Conservation (phyloP, 2,888 invertebrate species). For the Creontiades dilutus region DNA sequence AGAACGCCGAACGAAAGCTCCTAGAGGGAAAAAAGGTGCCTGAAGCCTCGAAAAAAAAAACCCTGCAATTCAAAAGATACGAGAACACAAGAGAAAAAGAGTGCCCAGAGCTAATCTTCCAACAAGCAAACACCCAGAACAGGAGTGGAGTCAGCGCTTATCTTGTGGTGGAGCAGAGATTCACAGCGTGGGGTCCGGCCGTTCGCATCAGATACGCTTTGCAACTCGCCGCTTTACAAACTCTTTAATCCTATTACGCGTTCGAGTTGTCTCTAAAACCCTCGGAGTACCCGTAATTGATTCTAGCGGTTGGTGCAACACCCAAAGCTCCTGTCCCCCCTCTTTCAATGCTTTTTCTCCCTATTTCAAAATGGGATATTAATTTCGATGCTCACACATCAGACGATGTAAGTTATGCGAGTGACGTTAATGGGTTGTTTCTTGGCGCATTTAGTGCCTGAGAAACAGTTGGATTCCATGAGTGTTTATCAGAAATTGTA, state of each 20-base stretch:
- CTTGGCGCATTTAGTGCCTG: background rate
- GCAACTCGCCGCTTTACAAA: conserved; percentile 67
- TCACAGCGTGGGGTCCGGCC: conserved; percentile 59
- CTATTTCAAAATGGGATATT: background rate
- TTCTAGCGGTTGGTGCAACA: conserved; percentile 59
- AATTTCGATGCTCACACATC: background rate
- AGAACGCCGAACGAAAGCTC: background rate
- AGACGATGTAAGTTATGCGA: background rate
- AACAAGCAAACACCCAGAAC: conserved; percentile 8
- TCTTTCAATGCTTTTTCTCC: background rate
- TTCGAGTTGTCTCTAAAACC: conserved; percentile 61
- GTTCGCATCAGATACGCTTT: conserved; percentile 62
- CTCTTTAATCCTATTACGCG: conserved; percentile 62
- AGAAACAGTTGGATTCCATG: too few relatives aligned
- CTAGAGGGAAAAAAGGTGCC: background rate
- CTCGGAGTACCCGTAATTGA: conserved; percentile 48
- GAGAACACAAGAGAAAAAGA: conserved; percentile 30
- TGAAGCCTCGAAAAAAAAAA: background rate
- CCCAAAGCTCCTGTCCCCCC: background rate
- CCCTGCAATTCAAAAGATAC: conserved; percentile 20
- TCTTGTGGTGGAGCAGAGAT: conserved; percentile 41
- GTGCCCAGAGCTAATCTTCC: conserved; percentile 50
- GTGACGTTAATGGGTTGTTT: conserved; percentile 20
- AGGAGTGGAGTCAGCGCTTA: background rate
- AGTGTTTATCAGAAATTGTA: too few relatives aligned